Evolutionary conservation across 2,113 vertebrate species (phyloP).

Genomic region (Thinocorus orbignyianus): DNA sequence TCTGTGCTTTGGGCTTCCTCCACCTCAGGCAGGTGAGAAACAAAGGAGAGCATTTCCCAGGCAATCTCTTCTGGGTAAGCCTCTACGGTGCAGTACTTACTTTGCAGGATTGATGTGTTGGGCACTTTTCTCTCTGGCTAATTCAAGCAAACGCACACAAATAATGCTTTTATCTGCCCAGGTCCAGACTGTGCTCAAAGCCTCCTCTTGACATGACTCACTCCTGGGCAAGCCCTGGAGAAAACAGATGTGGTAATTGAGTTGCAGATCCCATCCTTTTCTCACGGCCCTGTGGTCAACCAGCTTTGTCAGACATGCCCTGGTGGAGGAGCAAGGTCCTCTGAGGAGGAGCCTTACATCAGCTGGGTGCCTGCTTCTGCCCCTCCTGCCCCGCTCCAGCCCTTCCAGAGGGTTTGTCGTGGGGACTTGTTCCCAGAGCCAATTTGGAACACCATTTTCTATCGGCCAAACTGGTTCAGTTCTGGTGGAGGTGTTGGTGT

Average conservation of each 20-base stretch:
- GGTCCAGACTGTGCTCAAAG: background rate
- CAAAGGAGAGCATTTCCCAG: background rate
- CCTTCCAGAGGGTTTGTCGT: background rate
- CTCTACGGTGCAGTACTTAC: background rate
- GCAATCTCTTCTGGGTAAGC: background rate
- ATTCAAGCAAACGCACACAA: background rate
- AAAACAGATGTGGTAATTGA: conserved; percentile 2
- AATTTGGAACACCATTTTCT: accelerated
- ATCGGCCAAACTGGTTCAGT: accelerated
- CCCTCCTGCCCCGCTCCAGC: background rate
- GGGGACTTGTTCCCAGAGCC: background rate
- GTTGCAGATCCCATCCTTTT: conserved; percentile 1
- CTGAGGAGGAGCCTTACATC: background rate
- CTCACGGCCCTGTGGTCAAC: conserved; percentile 6
- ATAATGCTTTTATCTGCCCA: conserved; percentile 31
- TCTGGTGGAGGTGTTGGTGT: background rate
- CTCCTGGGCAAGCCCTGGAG: background rate
- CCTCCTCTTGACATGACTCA: background rate
- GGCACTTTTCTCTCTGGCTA: background rate
- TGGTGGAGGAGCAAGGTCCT: background rate
- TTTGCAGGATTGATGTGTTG: background rate
- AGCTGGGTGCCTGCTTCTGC: background rate
- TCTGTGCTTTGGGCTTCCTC: background rate
- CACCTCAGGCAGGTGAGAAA: background rate
- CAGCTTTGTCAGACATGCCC: background rate